phyloP scores from a whole-genome alignment of 2,888 invertebrate species.

The Microctonus aethiopoides region DNA sequence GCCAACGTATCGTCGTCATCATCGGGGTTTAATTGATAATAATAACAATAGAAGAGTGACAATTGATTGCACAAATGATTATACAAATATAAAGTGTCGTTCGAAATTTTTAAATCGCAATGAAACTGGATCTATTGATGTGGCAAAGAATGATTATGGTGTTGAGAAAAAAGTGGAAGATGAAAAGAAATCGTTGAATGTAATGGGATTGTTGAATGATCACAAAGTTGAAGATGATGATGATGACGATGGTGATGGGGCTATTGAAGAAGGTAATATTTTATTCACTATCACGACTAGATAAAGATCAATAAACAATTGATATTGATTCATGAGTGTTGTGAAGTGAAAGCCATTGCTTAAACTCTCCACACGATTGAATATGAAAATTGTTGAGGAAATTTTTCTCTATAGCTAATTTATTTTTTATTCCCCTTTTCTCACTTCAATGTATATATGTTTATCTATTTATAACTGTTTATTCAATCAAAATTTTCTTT shows the following conservation, averaged over 20 bases:
- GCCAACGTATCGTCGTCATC: slow-evolving; percentile 35
- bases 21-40: slow-evolving; percentile 25
- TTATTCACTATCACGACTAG: neutral
- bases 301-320: neutral
- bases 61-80: slow-evolving; percentile 38
- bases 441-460: neutral
- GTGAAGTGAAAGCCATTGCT: slow-evolving; percentile 3
- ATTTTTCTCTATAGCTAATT: neutral
- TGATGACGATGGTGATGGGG: slow-evolving; percentile 23
- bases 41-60: slow-evolving; percentile 31
- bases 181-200: slow-evolving; percentile 19
- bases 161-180: slow-evolving; percentile 1
- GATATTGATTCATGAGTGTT: slow-evolving; percentile 5
- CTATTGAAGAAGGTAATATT: slow-evolving; percentile 30
- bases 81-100: slow-evolving; percentile 33
- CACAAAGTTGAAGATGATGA: slow-evolving; percentile 25
- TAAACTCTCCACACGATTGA: slow-evolving; percentile 5
- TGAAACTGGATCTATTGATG: neutral
- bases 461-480: neutral
- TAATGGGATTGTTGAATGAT: slow-evolving; percentile 10
- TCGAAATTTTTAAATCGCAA: neutral
- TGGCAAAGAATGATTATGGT: neutral
- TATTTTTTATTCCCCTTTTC: neutral
- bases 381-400: neutral
- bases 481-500: neutral